Evolutionary conservation across 2,797 vertebrate species (phyloP).

Genomic region (Falco peregrinus): DNA sequence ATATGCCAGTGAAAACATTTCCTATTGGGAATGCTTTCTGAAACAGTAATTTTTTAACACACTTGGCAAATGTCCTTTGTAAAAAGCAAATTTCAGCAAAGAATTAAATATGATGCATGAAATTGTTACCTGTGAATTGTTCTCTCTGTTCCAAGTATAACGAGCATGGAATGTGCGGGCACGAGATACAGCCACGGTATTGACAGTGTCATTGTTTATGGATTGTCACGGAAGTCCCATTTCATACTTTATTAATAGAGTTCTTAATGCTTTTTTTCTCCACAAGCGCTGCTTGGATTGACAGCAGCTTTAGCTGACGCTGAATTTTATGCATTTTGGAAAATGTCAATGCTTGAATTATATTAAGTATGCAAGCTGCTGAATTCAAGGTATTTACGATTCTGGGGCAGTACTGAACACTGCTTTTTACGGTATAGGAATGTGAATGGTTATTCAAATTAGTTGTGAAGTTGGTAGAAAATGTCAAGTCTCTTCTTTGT

Average conservation of each 20-base stretch:
- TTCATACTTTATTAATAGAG: conserved; percentile 68
- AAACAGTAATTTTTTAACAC: conserved; percentile 33
- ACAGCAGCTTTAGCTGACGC: conserved; percentile 58
- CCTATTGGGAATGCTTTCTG: conserved; percentile 41
- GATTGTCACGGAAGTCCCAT: conserved; percentile 46
- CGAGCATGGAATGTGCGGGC: not conserved
- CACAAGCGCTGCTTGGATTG: conserved; percentile 46
- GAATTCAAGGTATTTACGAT: conserved; percentile 16
- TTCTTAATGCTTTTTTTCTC: conserved; percentile 38
- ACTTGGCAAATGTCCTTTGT: conserved; percentile 25
- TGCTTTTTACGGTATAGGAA: not conserved
- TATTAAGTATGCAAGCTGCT: conserved; percentile 51
- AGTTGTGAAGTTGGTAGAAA: not conserved
- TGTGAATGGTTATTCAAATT: conserved; percentile 37
- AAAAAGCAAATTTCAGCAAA: conserved; percentile 37
- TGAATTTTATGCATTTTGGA: conserved; percentile 64
- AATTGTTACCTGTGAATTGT: conserved; percentile 43
- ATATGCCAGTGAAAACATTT: conserved; percentile 33
- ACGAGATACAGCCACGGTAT: conserved; percentile 14
- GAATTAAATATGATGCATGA: conserved; percentile 21
- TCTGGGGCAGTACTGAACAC: not conserved
- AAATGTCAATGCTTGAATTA: conserved; percentile 66
- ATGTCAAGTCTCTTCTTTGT: conserved; percentile 14
- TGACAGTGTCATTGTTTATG: conserved; percentile 53
- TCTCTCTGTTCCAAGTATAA: conserved; percentile 23